Percentiles rank a stretch among this genome's conserved stretches.
Conservation (phyloP, 2,113 vertebrate genomes). For the Crotalus viridis region DNA sequence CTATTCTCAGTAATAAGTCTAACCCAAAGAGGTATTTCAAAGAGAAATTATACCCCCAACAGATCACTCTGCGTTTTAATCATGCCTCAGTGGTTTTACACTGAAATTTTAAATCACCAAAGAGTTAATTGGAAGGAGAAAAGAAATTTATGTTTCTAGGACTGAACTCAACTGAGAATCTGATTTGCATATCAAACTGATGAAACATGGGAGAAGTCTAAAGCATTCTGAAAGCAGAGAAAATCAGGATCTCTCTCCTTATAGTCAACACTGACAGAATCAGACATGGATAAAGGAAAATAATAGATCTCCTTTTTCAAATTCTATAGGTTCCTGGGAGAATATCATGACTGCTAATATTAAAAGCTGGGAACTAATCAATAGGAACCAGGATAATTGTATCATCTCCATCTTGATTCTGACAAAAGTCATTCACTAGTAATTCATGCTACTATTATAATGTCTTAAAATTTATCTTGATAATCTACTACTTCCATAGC, state of each 20-base stretch:
- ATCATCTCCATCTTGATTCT: background rate
- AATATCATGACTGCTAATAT: no score
- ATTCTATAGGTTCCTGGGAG: no score
- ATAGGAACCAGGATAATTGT: background rate
- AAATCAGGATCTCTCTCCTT: no score
- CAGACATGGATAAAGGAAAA: no score
- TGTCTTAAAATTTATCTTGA: background rate
- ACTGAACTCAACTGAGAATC: conserved; percentile 63
- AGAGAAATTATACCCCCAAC: conserved; percentile 60
- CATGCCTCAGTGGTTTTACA: conserved; percentile 66
- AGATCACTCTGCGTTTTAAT: conserved; percentile 63
- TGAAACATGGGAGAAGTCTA: conserved; percentile 42
- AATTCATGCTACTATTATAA: background rate
- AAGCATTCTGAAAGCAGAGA: no score
- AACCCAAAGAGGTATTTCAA: conserved; percentile 29
- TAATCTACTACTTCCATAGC: background rate
- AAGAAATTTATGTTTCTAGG: conserved; percentile 65
- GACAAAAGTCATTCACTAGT: background rate
- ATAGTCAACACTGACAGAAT: no score
- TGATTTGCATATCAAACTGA: conserved; percentile 69
- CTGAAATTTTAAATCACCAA: conserved; percentile 65
- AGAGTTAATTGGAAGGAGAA: conserved; percentile 63
- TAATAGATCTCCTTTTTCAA: no score
- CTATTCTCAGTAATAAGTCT: conserved; percentile 36
- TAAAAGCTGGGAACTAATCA: background rate